Evolutionary conservation across 2,797 vertebrate genomes (phyloP).

Genomic region (Anguilla marmorata): DNA sequence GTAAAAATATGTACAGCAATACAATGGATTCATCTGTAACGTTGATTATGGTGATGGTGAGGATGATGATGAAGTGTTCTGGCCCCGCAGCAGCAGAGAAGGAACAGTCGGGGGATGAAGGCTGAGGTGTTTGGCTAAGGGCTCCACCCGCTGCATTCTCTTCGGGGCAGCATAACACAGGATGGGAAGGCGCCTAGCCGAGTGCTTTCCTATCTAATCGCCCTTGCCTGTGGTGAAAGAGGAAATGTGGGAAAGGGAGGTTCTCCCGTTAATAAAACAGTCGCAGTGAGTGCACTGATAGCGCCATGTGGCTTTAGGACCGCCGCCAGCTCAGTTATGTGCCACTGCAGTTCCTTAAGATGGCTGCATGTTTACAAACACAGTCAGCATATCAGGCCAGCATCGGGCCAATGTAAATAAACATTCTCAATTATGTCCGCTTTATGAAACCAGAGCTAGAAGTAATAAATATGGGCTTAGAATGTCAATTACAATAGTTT

Average conservation of each 20-base stretch:
- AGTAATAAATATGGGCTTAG: neutral
- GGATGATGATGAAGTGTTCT: neutral
- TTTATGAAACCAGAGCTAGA: neutral
- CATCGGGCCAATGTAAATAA: constrained; percentile 38
- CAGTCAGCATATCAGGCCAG: constrained; percentile 39
- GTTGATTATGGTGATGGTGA: neutral
- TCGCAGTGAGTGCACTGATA: constrained; percentile 58
- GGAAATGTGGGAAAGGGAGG: constrained; percentile 60
- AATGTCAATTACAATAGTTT: neutral
- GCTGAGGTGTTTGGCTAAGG: constrained; percentile 56
- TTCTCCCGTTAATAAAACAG: constrained; percentile 61
- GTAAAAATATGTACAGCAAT: neutral
- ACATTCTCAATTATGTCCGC: constrained; percentile 24
- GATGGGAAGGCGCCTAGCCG: constrained; percentile 64
- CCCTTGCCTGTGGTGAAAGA: constrained; percentile 55
- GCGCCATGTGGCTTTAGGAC: constrained; percentile 57
- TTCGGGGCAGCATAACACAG: constrained; percentile 50
- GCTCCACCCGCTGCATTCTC: constrained; percentile 48
- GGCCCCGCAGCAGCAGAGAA: constrained; percentile 55
- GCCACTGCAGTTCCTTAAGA: constrained; percentile 30
- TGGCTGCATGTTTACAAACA: constrained; percentile 47
- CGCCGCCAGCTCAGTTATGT: constrained; percentile 50
- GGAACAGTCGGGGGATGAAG: constrained; percentile 58
- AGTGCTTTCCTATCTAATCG: constrained; percentile 61
- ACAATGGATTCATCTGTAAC: neutral